Conservation (phyloP, 1,140 invertebrate species). For the Lepidurus packardi region DNA sequence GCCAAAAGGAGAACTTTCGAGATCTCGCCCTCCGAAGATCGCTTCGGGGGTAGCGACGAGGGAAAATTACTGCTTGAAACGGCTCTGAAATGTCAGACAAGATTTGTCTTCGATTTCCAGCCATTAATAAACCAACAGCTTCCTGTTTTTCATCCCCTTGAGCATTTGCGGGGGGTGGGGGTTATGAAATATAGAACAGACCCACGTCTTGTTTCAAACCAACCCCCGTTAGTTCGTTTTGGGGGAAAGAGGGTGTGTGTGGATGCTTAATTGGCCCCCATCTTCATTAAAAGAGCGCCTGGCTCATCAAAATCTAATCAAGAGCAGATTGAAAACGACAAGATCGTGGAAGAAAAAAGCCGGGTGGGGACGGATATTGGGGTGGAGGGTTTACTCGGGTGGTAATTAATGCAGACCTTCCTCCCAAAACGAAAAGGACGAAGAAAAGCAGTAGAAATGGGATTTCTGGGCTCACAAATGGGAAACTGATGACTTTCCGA, state of each 20-base stretch:
- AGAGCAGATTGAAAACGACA: slow-evolving; percentile 9
- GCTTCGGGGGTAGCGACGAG: not conserved
- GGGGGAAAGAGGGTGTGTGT: not conserved
- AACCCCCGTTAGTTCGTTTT: too few relatives aligned
- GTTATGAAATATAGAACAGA: not conserved
- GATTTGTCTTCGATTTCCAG: slow-evolving; percentile 22
- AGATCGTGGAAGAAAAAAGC: not conserved
- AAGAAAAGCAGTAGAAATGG: not conserved
- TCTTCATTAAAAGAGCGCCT: slow-evolving; percentile 11
- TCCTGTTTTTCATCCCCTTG: not conserved
- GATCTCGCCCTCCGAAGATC: not conserved
- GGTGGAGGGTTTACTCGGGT: not conserved
- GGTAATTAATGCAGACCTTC: not conserved
- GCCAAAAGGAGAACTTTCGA: not conserved
- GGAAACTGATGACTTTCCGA: slow-evolving; percentile 16
- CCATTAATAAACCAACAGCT: slow-evolving; percentile 22
- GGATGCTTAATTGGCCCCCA: slow-evolving; percentile 12
- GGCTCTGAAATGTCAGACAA: not conserved
- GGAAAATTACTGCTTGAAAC: not conserved
- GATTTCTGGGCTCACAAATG: not conserved
- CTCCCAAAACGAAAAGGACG: not conserved
- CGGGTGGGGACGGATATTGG: not conserved
- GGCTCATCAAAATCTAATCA: slow-evolving; percentile 22
- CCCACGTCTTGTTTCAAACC: too few relatives aligned
- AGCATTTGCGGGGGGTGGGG: not conserved